A percentile compares a stretch with the other conserved stretches of the same genome.
phyloP scores from a whole-genome alignment of 2,888 invertebrate species.

The Cloeon dipterum region DNA sequence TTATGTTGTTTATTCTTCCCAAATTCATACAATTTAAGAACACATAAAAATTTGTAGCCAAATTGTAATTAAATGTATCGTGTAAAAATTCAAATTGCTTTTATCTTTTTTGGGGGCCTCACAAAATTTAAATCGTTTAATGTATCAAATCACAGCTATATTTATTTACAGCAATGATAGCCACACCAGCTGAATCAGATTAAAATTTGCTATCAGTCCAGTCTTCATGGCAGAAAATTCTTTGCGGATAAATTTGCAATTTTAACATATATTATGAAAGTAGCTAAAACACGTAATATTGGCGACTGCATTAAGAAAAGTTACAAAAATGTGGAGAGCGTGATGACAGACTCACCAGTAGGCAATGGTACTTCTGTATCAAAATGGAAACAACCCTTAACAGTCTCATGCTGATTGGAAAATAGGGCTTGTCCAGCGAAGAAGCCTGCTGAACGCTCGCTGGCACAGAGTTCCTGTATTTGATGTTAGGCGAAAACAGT shows the following conservation, averaged over 20 bases:
- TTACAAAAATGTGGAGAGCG: background rate
- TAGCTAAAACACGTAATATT: too few species aligned
- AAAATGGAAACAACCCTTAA: conserved; percentile 80
- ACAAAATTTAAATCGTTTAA: conserved; percentile 3
- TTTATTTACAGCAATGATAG: background rate
- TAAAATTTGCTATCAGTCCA: too few species aligned
- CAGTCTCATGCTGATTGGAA: conserved; percentile 89
- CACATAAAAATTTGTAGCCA: too few species aligned
- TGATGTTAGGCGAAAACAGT: conserved; percentile 95
- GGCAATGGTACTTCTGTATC: conserved; percentile 75
- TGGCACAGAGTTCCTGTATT: conserved; percentile 46
- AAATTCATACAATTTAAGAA: conserved; percentile 3
- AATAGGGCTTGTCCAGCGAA: conserved; percentile 74
- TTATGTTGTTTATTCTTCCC: background rate
- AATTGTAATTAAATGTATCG: too few species aligned
- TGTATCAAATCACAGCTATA: conserved; percentile 4
- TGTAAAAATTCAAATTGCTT: background rate
- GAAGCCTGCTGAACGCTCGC: conserved; percentile 35
- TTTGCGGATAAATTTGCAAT: too few species aligned
- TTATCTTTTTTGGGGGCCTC: too few species aligned
- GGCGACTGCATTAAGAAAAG: too few species aligned
- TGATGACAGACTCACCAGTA: conserved; percentile 38
- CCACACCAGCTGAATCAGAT: background rate
- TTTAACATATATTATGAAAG: too few species aligned
- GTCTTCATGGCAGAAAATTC: too few species aligned